These are phyloP conservation scores for Clistopyga incitator DNA, from an alignment of 2,888 invertebrate species.

Conservation along the genomic window DNA sequence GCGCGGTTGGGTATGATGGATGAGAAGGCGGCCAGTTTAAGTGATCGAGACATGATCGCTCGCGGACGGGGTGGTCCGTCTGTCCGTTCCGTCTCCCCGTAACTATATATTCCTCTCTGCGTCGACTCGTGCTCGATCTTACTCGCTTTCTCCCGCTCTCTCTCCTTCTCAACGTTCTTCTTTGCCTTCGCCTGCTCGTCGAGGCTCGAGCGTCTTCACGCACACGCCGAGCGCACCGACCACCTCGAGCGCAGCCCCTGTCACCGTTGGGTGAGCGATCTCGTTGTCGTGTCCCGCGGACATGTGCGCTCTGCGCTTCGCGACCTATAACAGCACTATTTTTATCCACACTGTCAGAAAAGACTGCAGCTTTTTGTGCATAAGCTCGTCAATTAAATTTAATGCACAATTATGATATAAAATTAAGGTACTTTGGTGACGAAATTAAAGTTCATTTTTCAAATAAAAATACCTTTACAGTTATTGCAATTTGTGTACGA, in stretches of 20 bases:
- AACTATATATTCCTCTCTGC: conserved; percentile 21
- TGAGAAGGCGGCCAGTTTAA: conserved; percentile 84
- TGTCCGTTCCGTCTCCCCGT: conserved; percentile 58
- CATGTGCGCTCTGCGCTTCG: conserved; percentile 69
- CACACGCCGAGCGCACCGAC: conserved; percentile 58
- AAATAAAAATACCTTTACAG: too few relatives aligned
- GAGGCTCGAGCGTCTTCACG: conserved; percentile 39
- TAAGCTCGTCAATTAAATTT: too few relatives aligned
- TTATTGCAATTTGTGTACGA: too few relatives aligned
- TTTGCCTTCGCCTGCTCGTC: conserved; percentile 40
- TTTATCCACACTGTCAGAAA: too few relatives aligned
- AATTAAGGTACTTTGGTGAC: too few relatives aligned
- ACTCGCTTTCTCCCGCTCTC: conserved; percentile 61
- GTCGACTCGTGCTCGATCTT: conserved; percentile 25
- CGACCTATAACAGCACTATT: conserved; percentile 29
- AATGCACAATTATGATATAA: too few relatives aligned
- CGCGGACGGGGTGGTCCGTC: conserved; percentile 82
- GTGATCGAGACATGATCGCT: conserved; percentile 83
- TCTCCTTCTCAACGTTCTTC: conserved; percentile 55
- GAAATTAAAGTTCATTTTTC: too few relatives aligned
- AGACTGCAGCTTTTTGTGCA: too few relatives aligned
- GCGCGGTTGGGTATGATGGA: conserved; percentile 82
- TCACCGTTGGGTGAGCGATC: conserved; percentile 82
- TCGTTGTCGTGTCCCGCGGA: conserved; percentile 80
- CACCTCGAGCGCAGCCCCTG: conserved; percentile 74